Percentiles rank a stretch among this genome's conserved stretches.
These are phyloP conservation scores for Unio pictorum DNA, from an alignment of 2,888 invertebrate species.

Conservation along the genomic window DNA sequence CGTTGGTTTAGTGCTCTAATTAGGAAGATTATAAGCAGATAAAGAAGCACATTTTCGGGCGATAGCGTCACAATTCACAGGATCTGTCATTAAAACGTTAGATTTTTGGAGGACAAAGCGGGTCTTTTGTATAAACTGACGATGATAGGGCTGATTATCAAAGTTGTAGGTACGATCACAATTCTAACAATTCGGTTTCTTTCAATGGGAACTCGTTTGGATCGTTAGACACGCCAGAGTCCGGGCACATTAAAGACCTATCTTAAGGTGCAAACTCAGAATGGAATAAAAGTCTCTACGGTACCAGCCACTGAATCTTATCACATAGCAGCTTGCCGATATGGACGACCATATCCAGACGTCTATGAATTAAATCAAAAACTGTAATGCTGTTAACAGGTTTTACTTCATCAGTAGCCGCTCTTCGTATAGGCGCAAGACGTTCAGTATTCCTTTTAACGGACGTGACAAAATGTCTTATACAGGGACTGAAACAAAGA, in stretches of 20 bases:
- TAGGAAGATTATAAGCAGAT: too few species aligned
- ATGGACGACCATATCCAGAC: constrained; percentile 34
- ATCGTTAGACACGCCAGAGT: constrained; percentile 51
- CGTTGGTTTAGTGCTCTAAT: too few species aligned
- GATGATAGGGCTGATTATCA: constrained; percentile 69
- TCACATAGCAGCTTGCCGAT: constrained; percentile 21
- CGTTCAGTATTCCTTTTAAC: too few species aligned
- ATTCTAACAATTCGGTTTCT: constrained; percentile 20
- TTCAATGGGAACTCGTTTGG: constrained; percentile 25
- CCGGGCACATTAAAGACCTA: constrained; percentile 60
- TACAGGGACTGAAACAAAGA: constrained; percentile 6
- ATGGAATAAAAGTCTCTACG: constrained; percentile 44
- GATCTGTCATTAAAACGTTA: too few species aligned
- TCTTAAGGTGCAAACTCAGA: constrained; percentile 47
- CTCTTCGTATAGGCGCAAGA: too few species aligned
- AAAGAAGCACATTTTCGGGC: too few species aligned
- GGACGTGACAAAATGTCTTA: constrained; percentile 4
- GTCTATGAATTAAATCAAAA: constrained; percentile 43
- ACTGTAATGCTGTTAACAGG: constrained; percentile 23
- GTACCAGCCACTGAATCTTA: constrained; percentile 36
- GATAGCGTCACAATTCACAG: too few species aligned
- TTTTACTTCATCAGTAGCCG: constrained; percentile 2
- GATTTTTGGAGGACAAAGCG: background rate
- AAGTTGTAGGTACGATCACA: constrained; percentile 65
- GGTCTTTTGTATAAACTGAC: constrained; percentile 15